These are phyloP conservation scores for Ptychadena robeensis DNA, from an alignment of 2,797 vertebrate genomes.

Conservation along the genomic window DNA sequence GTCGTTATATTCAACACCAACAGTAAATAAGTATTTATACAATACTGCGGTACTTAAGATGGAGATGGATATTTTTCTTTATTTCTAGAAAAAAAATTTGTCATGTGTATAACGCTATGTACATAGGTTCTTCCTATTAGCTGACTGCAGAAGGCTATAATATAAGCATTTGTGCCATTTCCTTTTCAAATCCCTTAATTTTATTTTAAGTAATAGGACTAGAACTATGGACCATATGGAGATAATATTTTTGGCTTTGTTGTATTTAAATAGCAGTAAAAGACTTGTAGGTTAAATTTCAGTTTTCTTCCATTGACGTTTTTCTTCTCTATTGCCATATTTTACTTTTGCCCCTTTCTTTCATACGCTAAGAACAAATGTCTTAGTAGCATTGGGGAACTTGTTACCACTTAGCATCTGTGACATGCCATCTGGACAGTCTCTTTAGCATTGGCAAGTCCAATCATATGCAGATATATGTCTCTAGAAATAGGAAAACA, in stretches of 20 bases:
- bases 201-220: not conserved
- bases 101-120: too few relatives aligned
- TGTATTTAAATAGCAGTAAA: not conserved
- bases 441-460: slow-evolving; percentile 25
- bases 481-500: slow-evolving; percentile 26
- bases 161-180: not conserved
- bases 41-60: too few relatives aligned
- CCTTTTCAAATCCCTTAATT: too few relatives aligned
- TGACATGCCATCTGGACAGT: slow-evolving; percentile 53
- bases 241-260: not conserved
- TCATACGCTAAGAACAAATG: slow-evolving; percentile 31
- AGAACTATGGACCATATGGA: not conserved
- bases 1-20: too few relatives aligned
- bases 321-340: slow-evolving; percentile 6
- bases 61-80: too few relatives aligned
- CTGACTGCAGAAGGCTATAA: too few relatives aligned
- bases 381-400: slow-evolving; percentile 27
- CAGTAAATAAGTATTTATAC: too few relatives aligned
- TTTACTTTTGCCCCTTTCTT: slow-evolving; percentile 24
- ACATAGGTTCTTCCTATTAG: too few relatives aligned
- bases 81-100: too few relatives aligned
- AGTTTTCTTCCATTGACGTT: not conserved
- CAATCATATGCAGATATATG: slow-evolving; percentile 26
- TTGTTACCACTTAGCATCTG: slow-evolving; percentile 44
- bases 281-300: not conserved